Evolutionary conservation across 2,797 vertebrate genomes (phyloP), one percentile per base, ranked within the genome.

Genomic region (Crypturellus tataupa): DNA sequence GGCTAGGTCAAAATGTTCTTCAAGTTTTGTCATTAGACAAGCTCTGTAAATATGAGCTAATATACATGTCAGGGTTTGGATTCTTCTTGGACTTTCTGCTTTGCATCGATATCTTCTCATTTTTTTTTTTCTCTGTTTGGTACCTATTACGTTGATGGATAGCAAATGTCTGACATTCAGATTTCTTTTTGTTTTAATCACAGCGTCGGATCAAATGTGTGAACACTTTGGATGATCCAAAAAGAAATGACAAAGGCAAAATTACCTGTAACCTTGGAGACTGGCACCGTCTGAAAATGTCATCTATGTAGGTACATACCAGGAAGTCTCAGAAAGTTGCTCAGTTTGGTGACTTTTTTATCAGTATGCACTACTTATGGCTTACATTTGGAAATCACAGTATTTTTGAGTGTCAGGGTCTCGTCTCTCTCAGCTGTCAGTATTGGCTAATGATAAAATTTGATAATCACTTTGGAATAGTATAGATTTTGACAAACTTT

Each of bases 401-500:
- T 83, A 80, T 84, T 95, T 95, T 87, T 93, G 92, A 95, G 75
- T 91, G 89, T 95, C 95, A 93, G 85, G 94, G 94, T 93, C 89
- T 96, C 83, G 67, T 91, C 73, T 2, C 0, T 79, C 89, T 94
- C 95, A 96, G 96, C 94, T 96, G 94, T 95, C 94, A 88, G 91
- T 95, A 95, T 88, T 97, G 96, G 94, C 94, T 94, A 96, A 94
- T 95, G 94, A 75, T 68, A 84, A 94, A 81, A 95, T 91, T 90
- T 96, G 94, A 96, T 94, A 95, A 93, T 90, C 92, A 39, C 89
- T 71, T 94, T 93, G 89, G 89, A 94, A 94, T 93, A 92, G 91
- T 95, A 96, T 95, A 94, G 94, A 96, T 95, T 94, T 93, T 94
- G 91, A 91, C 94, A 97, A 93, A 89, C 85, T 92, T 93, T 91